Evolutionary conservation across 2,888 invertebrate genomes (phyloP), one percentile per base, ranked within the genome.

Genomic region (Oasisia sp.): DNA sequence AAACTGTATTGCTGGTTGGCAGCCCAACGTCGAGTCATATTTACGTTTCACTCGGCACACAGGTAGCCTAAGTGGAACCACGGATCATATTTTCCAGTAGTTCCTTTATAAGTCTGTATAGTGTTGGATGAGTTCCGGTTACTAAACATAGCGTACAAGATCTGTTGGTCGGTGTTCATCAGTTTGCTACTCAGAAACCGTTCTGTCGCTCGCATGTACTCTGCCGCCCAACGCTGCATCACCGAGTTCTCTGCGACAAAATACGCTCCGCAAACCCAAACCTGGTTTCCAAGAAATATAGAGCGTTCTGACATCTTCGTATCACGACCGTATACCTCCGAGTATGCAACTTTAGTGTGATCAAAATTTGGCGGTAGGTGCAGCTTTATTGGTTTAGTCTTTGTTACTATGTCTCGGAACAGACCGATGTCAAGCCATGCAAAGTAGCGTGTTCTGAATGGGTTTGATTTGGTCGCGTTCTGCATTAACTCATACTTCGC

Each of bases 401-500:
- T 94, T 27, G 93, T 90, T 12, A 44, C 32, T 38, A 92, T n/a
- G 58, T 94, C 93, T 32, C 95, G 94, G 91, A 95, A 95, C 27
- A 95, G 93, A 5, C 95, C 95, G 19, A 95, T 94, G 91, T 95
- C 95, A 44, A 95, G 90, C 95, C 95, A 95, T 14, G 94, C 94
- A 45, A 95, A 92, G 92, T 95, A 95, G 91, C 94, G 94, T 0
- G 95, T 95, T 27, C 93, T 92, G 92, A 94, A 95, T 50, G 94
- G 93, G 90, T 94, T 94, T 45, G 94, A 93, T 44, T 92, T 92
- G 5, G 94, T 94, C 4, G 95, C 94, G 89, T 93, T 94, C 45
- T 94, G 93, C 91, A 95, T 93, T 19, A 95, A 92, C 92, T 95
- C 95, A 93, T 95, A 95, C 92, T 95, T 95, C 19, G 95, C 95